phyloP scores from a whole-genome alignment of 2,888 invertebrate species.

The Noctua comes region DNA sequence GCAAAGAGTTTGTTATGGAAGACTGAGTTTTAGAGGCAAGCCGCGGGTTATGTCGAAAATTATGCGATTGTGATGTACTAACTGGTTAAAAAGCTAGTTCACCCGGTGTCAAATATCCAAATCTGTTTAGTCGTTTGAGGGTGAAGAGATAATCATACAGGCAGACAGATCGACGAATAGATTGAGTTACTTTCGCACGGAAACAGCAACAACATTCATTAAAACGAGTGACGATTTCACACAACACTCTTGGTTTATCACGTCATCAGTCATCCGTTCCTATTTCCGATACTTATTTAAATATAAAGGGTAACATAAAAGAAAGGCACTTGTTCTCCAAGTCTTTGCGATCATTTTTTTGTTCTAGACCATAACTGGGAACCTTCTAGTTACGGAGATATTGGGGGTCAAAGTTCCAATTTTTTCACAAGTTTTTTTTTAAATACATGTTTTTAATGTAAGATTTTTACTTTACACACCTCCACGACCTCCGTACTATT shows the following conservation, averaged over 20 bases:
- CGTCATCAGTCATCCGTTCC: slow-evolving; percentile 85
- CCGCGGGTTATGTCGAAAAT: too few relatives aligned
- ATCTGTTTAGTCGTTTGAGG: too few relatives aligned
- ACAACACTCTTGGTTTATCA: slow-evolving; percentile 83
- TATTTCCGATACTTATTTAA: slow-evolving; percentile 72
- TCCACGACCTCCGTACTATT: too few relatives aligned
- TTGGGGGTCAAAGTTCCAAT: too few relatives aligned
- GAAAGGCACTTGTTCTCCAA: too few relatives aligned
- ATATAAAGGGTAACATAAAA: too few relatives aligned
- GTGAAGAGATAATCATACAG: neutral
- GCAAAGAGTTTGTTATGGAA: neutral
- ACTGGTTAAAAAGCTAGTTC: neutral
- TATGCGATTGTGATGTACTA: neutral
- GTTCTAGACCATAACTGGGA: too few relatives aligned
- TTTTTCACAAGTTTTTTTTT: too few relatives aligned
- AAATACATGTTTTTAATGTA: too few relatives aligned
- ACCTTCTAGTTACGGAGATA: too few relatives aligned
- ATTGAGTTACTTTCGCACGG: slow-evolving; percentile 38
- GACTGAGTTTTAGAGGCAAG: neutral
- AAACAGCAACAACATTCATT: slow-evolving; percentile 83
- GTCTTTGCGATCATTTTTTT: too few relatives aligned
- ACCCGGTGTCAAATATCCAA: neutral
- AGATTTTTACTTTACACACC: too few relatives aligned
- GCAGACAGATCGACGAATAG: neutral
- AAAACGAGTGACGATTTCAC: slow-evolving; percentile 84